Evolutionary conservation across 2,113 vertebrate genomes (phyloP).

Genomic region (zebrafish (Danio rerio)): GRCz12tu NC_133181.1:1892001-1892500

Average conservation of each 20-base stretch:
- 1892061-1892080: no score
- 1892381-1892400: background rate
- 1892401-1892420: background rate
- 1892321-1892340: slow-evolving; percentile 6
- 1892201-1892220: background rate
- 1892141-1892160: no score
- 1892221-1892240: background rate
- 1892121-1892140: no score
- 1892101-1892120: no score
- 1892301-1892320: slow-evolving; percentile 60
- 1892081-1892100: no score
- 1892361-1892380: background rate
- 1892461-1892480: background rate
- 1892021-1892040: no score
- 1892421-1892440: background rate
- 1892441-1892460: background rate
- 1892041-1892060: no score
- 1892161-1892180: background rate
- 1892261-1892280: background rate
- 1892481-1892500: slow-evolving; percentile 70
- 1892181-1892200: background rate
- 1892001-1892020: no score
- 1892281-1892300: background rate
- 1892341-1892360: slow-evolving; percentile 2
- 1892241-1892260: background rate